phyloP scores from a whole-genome alignment of 2,888 invertebrate species.

The Ametastegia equiseti region DNA sequence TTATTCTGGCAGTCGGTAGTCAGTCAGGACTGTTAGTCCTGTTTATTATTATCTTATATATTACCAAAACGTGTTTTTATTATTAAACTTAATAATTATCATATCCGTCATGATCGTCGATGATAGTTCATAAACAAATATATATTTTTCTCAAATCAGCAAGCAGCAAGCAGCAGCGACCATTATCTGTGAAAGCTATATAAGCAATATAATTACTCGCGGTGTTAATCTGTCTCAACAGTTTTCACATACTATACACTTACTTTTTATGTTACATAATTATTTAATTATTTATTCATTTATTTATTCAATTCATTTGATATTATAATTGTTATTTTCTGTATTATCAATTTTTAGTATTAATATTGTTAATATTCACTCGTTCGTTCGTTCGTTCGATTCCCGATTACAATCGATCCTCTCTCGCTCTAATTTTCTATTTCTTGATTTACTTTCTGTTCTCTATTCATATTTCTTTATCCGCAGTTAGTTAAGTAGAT shows the following conservation, averaged over 20 bases:
- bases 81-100: neutral
- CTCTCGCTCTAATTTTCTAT: no score
- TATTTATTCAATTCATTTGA: neutral
- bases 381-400: no score
- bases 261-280: neutral
- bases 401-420: no score
- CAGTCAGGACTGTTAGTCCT: neutral
- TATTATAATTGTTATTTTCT: neutral
- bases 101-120: neutral
- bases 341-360: no score
- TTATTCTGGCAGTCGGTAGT: conserved; percentile 60
- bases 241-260: neutral
- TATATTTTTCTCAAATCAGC: no score
- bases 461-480: no score
- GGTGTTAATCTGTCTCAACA: neutral
- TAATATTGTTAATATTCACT: no score
- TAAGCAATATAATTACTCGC: neutral
- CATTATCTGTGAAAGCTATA: conserved; percentile 75
- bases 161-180: conserved; percentile 70
- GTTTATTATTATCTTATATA: neutral
- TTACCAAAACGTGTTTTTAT: neutral
- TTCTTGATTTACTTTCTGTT: no score
- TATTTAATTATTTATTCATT: neutral
- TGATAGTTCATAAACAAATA: conserved; percentile 45
- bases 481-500: no score